Evolutionary conservation across 2,888 invertebrate species (phyloP).

Genomic region (Rotaria socialis): DNA sequence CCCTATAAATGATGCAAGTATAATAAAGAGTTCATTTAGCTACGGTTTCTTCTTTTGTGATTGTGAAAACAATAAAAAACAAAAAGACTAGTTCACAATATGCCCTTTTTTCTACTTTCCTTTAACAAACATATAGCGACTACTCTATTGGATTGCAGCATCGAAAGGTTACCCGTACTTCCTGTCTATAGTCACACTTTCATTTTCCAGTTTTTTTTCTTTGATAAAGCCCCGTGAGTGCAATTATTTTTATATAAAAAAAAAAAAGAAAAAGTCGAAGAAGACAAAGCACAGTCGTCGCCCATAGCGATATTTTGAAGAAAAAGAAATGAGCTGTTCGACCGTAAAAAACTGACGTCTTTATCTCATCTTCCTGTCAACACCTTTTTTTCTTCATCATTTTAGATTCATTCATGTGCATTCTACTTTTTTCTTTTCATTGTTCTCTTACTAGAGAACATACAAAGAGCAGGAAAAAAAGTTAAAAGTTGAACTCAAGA

Average conservation of each 20-base stretch:
- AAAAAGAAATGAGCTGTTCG: conserved; percentile 11
- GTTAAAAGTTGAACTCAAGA: neutral
- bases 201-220: conserved; percentile 11
- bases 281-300: neutral
- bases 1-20: too few relatives aligned
- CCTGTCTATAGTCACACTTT: neutral
- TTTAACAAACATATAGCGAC: conserved; percentile 1
- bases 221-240: neutral
- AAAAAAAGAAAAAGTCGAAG: neutral
- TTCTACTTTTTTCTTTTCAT: neutral
- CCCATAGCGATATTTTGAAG: neutral
- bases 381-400: neutral
- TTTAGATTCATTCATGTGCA: too few relatives aligned
- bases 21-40: neutral
- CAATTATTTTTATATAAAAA: neutral
- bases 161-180: neutral
- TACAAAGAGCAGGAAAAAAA: neutral
- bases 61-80: neutral
- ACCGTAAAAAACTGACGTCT: conserved; percentile 4
- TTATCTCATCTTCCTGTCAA: neutral
- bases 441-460: neutral
- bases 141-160: neutral
- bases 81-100: neutral
- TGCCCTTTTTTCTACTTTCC: neutral
- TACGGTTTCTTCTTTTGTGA: neutral